Conservation (phyloP, 2,797 vertebrate genomes). For the Sebastes nivosus region DNA sequence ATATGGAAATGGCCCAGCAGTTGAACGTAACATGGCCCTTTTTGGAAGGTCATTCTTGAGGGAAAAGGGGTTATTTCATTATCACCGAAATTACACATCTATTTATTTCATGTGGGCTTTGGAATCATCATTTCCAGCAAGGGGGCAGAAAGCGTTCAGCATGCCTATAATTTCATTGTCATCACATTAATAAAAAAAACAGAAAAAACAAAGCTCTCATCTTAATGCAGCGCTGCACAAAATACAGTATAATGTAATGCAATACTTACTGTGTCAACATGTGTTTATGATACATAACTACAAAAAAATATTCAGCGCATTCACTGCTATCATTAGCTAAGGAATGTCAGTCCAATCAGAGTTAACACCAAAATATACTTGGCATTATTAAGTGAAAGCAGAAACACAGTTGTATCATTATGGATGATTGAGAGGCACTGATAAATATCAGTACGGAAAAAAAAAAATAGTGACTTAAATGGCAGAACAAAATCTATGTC, state of each 20-base stretch:
- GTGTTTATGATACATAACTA: background rate
- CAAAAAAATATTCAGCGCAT: background rate
- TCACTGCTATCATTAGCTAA: background rate
- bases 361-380: background rate
- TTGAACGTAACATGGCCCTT: background rate
- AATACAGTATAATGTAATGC: background rate
- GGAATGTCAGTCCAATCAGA: background rate
- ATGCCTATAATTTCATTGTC: background rate
- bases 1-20: slow-evolving; percentile 34
- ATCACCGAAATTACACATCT: background rate
- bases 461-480: background rate
- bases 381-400: background rate
- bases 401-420: background rate
- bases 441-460: background rate
- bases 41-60: slow-evolving; percentile 23
- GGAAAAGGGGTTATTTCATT: background rate
- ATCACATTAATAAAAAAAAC: background rate
- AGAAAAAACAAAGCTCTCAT: background rate
- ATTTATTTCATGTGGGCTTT: background rate
- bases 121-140: background rate
- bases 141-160: background rate
- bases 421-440: background rate
- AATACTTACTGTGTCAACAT: background rate
- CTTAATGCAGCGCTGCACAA: background rate
- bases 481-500: background rate